phyloP scores from a whole-genome alignment of 2,113 vertebrate species.

The Grus americana region DNA sequence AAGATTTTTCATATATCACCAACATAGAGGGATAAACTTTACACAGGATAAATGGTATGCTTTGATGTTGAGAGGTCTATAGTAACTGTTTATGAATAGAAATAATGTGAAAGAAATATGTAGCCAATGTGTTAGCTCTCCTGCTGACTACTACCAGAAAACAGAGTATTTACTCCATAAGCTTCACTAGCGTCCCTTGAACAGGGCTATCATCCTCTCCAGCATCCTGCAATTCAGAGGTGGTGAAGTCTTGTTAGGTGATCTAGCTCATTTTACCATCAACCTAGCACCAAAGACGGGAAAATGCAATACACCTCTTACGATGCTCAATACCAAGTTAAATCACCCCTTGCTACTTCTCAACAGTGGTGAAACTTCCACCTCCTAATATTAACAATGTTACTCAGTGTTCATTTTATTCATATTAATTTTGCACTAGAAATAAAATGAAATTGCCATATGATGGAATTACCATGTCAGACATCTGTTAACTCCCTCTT shows the following conservation, averaged over 20 bases:
- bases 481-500: constrained; percentile 11
- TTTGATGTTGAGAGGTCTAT: not conserved
- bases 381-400: not conserved
- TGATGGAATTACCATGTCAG: constrained; percentile 5
- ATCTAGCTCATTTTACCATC: not conserved
- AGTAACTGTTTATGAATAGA: not conserved
- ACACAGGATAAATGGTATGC: not conserved
- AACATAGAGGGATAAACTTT: not conserved
- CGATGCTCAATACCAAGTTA: not conserved
- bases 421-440: not conserved
- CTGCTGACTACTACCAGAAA: not conserved
- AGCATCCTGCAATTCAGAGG: not conserved
- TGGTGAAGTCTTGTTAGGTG: not conserved
- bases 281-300: not conserved
- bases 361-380: not conserved
- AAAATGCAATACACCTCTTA: not conserved
- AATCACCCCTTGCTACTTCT: not conserved
- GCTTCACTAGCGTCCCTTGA: not conserved
- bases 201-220: not conserved
- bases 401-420: not conserved
- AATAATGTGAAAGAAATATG: not conserved
- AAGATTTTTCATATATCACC: not conserved
- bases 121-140: not conserved
- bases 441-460: not conserved
- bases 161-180: not conserved